Evolutionary conservation across 2,113 vertebrate species (phyloP), one percentile per base, ranked within the genome.

Genomic region (Caranx ignobilis): DNA sequence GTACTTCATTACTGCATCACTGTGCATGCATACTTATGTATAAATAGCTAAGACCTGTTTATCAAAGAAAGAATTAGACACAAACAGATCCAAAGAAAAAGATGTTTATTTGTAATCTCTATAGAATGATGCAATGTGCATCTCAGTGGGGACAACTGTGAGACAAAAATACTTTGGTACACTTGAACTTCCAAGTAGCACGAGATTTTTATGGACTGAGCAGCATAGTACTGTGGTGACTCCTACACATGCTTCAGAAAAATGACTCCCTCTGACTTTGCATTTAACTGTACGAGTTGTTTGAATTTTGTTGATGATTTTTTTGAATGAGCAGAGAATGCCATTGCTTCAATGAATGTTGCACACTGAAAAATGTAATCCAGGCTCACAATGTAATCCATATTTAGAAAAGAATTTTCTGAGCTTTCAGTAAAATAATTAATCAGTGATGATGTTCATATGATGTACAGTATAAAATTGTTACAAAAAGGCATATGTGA

Each of bases 401-500:
- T 70, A 78, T 91, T 85, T 89, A 87, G 77, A 71, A 88, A 89
- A 86, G 41, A 88, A 76, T 84, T 75, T 67, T 61, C 43, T 84
- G 77, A 91, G 81, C 83, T 83, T 87, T 89, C 76, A 71, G 79
- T 77, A 65, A 79, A 83, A 82, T 50, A 82, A 82, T 83, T 35
- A 77, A 68, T 83, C 66, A 57, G 57, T 88, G 77, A 83, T 64
- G 80, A 56, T 87, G 54, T 85, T 92, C 60, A 86, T 75, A 82
- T 87, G 80, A 90, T 90, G 80, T 71, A 82, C 84, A 89, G 91
- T 93, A 93, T 88, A 94, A 93, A 94, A 93, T 91, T 87, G 87
- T 92, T 93, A 93, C 86, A 94, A 94, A 93, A 95, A 95, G 93
- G 93, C 93, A 92, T 92, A 87, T 87, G 88, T 94, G 89, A 94